These are phyloP conservation scores for Pangasius djambal DNA, from an alignment of 2,797 vertebrate genomes.

Conservation along the genomic window DNA sequence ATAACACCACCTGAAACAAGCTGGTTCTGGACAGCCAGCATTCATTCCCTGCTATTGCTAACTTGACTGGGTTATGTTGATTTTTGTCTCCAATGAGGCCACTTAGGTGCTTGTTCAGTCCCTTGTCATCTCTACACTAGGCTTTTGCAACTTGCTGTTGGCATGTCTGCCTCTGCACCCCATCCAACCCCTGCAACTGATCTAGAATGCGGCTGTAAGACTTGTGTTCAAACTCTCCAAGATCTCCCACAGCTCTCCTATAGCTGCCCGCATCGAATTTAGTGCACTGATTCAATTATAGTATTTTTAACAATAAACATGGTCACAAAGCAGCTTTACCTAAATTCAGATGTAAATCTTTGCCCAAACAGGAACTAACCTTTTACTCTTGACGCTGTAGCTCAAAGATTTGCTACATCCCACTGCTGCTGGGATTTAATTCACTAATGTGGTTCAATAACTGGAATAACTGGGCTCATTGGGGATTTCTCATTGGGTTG, in stretches of 20 bases:
- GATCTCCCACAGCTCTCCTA: background rate
- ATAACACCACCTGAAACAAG: background rate
- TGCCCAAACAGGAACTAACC: background rate
- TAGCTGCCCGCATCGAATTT: background rate
- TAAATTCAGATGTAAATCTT: background rate
- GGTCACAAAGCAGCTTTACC: background rate
- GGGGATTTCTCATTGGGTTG: background rate
- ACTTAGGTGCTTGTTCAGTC: background rate
- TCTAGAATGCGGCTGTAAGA: no score
- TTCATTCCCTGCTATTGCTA: background rate
- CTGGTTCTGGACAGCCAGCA: background rate
- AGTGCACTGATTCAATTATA: background rate
- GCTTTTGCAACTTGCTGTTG: background rate
- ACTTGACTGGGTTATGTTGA: no score
- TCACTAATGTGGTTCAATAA: background rate
- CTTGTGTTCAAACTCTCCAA: background rate
- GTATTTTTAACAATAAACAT: background rate
- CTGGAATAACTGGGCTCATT: background rate
- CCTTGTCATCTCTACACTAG: background rate
- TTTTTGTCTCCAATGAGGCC: background rate
- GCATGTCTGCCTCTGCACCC: background rate
- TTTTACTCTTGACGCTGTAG: background rate
- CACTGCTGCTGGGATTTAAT: background rate
- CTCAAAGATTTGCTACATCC: background rate
- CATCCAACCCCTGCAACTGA: background rate